Evolutionary conservation across 2,888 invertebrate genomes (phyloP), one percentile per base, ranked within the genome.

Genomic region (Vesta saturnalis): DNA sequence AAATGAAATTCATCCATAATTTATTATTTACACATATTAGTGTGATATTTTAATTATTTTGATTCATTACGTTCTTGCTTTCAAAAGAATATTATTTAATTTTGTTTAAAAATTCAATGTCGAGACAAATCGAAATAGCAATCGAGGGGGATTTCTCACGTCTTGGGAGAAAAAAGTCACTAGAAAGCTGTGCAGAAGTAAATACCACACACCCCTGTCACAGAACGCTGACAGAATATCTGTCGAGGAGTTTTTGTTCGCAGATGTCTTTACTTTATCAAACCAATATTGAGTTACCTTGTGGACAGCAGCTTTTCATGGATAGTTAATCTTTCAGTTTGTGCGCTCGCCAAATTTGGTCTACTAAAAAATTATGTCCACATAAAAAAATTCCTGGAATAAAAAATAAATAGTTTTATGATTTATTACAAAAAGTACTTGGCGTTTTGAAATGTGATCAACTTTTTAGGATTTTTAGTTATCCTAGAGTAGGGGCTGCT

Each of bases 251-350:
- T 71, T 77, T 77, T 76, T 72, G 74, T 77, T 76, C 69, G 64
- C 66, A 70, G 76, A 76, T 76, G 76, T 76, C 77, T 77, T 75
- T 77, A 71, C 75, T 77, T 77, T 75, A 76, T 77, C 76, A 75
- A 73, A 65, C 64, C 68, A 72, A 76, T 75, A 77, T 77, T 77
- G 77, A 77, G 77, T 76, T 74, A 74, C 77, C 74, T 72, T 68
- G 72, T 66, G 72, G 75, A 74, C 75, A 74, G 73, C 70, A 69
- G 73, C 73, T 78, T 77, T 77, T 76, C 76, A 77, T 75, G 74
- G 75, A 76, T 74, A 76, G 75, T 78, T 77, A 77, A 78, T 78
- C 77, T 77, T 76, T 2, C 4, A n/a, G n/a, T 43, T 43, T 12
- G 1, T 3, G 43, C 14, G 10, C 30, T n/a, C n/a, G n/a, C n/a